These are phyloP conservation scores for Ptychoptera albimana DNA, from an alignment of 2,888 invertebrate species.

Conservation along the genomic window DNA sequence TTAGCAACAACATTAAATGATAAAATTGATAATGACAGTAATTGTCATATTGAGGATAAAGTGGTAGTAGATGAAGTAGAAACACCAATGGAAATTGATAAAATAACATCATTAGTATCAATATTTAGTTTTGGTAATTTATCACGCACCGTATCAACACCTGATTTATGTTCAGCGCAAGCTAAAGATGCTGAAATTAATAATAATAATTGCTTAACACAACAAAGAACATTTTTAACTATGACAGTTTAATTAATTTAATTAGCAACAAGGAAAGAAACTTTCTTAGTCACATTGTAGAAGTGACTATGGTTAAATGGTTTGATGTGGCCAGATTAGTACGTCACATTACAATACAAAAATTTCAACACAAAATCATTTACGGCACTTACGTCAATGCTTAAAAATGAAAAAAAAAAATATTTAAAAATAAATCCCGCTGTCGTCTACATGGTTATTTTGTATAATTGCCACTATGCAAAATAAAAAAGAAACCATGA, in stretches of 20 bases:
- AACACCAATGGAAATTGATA: conserved; percentile 27
- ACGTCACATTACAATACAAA: no score
- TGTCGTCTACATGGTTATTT: no score
- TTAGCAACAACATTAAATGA: no score
- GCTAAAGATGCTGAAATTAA: conserved; percentile 27
- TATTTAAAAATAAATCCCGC: no score
- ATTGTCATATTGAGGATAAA: background rate
- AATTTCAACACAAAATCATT: no score
- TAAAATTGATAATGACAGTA: background rate
- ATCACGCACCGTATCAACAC: conserved; percentile 32
- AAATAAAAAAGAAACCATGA: no score
- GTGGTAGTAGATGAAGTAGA: background rate
- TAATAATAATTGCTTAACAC: conserved; percentile 28
- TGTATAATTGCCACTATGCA: no score
- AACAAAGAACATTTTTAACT: conserved; percentile 33
- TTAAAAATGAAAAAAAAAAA: no score
- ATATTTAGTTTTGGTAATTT: conserved; percentile 37
- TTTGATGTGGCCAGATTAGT: no score
- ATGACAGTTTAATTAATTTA: conserved; percentile 32
- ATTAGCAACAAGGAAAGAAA: background rate
- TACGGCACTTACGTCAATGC: no score
- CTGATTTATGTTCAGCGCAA: conserved; percentile 33
- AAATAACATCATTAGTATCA: conserved; percentile 40
- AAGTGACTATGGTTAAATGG: no score
- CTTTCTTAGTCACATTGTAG: no score